Base-by-base conservation (phyloP, 2,888 invertebrate genomes). In the Phengaris alcon region DNA sequence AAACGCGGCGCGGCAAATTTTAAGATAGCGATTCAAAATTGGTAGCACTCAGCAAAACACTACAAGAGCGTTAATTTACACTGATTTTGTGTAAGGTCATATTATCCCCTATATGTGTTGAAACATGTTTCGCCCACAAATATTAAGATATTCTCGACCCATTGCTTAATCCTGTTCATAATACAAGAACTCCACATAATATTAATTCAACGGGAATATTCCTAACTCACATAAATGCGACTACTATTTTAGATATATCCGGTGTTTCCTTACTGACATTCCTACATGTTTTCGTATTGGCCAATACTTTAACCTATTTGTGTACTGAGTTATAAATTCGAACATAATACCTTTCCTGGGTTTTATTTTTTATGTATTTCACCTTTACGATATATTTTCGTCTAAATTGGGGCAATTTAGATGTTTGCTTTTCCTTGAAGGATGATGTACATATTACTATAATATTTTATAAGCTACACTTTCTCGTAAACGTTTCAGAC, bases 241-340 rank as follows among this genome's bases (percentile, higher is more conserved):
- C 22, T 22, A 59, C 22, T 59, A 22, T 59, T 22, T 59, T 15
- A 22, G 22, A 9, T 59, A 22, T 59, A 59, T 59, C 22, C 3
- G 15, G 48, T 10, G 51, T 70, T 70, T 70, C 70, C 51, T 51
- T 51, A 52, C 22, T 12, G 70, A 52, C 48, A 5, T 70, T 22
- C 35, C 70, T 51, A 59, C 12, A 22, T 48, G 52, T 70, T 70
- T 22, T 22, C 12, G 22, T 51, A 51, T 70, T 70, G 52, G 51
- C 52, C 15, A 70, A 70, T 48, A 70, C 69, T 48, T 52, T 15
- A 52, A 70, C 52, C 13, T 46, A 15, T 15, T n/a, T 59, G 59
- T 9, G 9, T 10, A 59, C 22, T 59, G 22, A 59, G 10, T 59
- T 59, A 59, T 22, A 59, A 59, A 59, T 59, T 59, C 15, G 10